Conservation (phyloP, 1,140 invertebrate genomes). For the Achatina immaculata region DNA sequence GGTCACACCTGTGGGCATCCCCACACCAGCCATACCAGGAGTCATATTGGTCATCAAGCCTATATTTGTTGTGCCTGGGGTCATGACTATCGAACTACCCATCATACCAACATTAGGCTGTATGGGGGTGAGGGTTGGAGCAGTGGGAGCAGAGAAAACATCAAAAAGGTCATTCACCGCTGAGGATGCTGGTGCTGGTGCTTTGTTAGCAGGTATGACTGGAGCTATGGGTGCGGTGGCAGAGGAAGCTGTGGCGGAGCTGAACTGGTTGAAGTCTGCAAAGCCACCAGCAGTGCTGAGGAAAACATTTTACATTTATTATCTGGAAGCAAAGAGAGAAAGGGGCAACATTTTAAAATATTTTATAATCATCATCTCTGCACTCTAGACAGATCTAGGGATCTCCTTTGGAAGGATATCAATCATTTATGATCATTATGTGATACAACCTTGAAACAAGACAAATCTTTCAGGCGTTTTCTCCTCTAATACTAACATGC, state of each 20-base stretch:
- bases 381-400: background rate
- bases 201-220: slow-evolving; percentile 40
- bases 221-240: slow-evolving; percentile 16
- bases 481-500: no score
- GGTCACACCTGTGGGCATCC: no score
- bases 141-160: slow-evolving; percentile 38
- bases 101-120: background rate
- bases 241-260: background rate
- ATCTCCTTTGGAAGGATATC: no score
- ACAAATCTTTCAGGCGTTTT: no score
- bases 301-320: background rate
- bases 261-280: slow-evolving; percentile 56
- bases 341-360: background rate
- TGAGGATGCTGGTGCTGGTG: slow-evolving; percentile 37
- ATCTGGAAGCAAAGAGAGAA: background rate
- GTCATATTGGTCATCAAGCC: background rate
- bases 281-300: slow-evolving; percentile 47
- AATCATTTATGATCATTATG: background rate
- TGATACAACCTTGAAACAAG: background rate
- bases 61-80: slow-evolving; percentile 24
- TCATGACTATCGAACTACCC: slow-evolving; percentile 35
- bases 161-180: slow-evolving; percentile 51
- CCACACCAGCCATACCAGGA: slow-evolving; percentile 27
- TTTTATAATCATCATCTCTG: background rate
- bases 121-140: slow-evolving; percentile 40